Base-by-base conservation (phyloP, 2,113 vertebrate species). In the Bubo bubo region DNA sequence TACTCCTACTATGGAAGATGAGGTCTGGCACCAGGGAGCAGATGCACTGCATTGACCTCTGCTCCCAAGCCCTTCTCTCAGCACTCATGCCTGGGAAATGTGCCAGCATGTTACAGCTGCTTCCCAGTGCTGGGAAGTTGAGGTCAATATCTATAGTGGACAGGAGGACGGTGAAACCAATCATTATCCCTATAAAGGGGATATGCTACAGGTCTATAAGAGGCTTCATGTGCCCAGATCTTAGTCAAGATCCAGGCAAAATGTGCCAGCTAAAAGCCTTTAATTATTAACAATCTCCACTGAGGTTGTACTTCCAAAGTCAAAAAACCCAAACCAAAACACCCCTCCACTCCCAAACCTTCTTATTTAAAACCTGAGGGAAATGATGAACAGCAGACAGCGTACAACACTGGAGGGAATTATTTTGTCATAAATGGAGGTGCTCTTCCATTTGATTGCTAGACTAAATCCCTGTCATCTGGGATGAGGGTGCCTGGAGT, bases 321-420 rank as follows among this genome's bases (percentile, higher is more conserved):
- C 12, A 59, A 18, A 14, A 35, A 49, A 37, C 43, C 3, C 3
- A 47, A 35, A 47, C 0, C 4, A 53, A 53, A n/a, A 4, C 2
- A n/a, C 3, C 1, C 10, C 4, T 1, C 0, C 3, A 45, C 43
- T 45, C 3, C 1, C 1, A 26, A 37, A 23, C 2, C 3, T 58
- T 71, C 28, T 58, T 6, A 24, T 86, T 81, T 88, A 58, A 92
- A 92, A 32, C 8, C 6, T 9, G 45, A 75, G 4, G n/a, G 9
- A 74, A 85, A 37, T 67, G 1, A 63, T 67, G 37, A 79, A 4
- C 11, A 53, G 26, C 12, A 83, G 32, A 32, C 23, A 59, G 5
- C 11, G 11, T 60, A 21, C 0, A 4, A 55, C 20, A 88, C 8
- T 10, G 13, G 26, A 67, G 7, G 10, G 17, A 75, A 28, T 34